phyloP scores from a whole-genome alignment of 2,888 invertebrate species.

The Macrophya annulata region DNA sequence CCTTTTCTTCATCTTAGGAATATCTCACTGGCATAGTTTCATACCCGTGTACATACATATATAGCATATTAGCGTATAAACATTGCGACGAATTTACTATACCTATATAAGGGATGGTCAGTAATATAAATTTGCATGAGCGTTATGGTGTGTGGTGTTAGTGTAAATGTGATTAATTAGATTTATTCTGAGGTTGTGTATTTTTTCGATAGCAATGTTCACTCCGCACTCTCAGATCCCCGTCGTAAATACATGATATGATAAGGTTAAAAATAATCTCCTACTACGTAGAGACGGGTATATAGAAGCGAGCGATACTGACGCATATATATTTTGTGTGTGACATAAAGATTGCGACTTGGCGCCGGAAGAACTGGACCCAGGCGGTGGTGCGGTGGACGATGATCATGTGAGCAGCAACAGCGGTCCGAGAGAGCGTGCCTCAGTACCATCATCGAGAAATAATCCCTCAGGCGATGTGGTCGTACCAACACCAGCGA shows the following conservation, averaged over 20 bases:
- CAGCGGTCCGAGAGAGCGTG: slow-evolving; percentile 44
- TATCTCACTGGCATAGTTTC: not conserved
- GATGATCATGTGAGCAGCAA: slow-evolving; percentile 1
- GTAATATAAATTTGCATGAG: slow-evolving; percentile 30
- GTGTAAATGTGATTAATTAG: slow-evolving; percentile 28
- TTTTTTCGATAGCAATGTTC: not conserved
- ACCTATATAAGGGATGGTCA: not conserved
- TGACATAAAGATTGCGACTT: slow-evolving; percentile 76
- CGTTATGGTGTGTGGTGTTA: slow-evolving; percentile 36
- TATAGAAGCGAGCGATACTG: slow-evolving; percentile 60
- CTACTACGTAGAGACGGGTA: not conserved
- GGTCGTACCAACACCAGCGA: slow-evolving; percentile 58
- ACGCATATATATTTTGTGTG: slow-evolving; percentile 75
- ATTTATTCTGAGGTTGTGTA: slow-evolving; percentile 18
- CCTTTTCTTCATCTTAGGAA: not conserved
- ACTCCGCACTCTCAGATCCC: slow-evolving; percentile 36
- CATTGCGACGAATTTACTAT: not conserved
- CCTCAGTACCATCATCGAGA: slow-evolving; percentile 53
- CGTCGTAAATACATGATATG: not conserved
- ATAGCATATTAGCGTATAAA: not conserved
- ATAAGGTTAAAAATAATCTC: not conserved
- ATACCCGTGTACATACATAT: not conserved
- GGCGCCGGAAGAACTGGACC: slow-evolving; percentile 79
- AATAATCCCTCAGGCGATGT: slow-evolving; percentile 73
- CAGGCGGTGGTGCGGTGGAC: slow-evolving; percentile 70